phyloP scores from a whole-genome alignment of 2,797 vertebrate species.

The Nannoperca australis region DNA sequence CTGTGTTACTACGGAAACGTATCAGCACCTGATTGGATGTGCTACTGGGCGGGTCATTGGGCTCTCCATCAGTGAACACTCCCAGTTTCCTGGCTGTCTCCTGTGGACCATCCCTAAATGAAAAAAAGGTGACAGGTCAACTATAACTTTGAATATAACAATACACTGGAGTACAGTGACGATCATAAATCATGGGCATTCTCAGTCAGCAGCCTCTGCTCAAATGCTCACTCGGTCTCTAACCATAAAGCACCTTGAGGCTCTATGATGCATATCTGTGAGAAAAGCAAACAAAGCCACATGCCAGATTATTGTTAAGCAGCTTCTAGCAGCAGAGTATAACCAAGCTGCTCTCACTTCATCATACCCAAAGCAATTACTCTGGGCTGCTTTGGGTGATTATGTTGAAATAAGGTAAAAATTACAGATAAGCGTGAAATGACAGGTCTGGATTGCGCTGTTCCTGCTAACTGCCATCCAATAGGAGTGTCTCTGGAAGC shows the following conservation, averaged over 20 bases:
- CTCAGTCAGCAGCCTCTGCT: slow-evolving; percentile 21
- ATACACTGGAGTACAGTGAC: not conserved
- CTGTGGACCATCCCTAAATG: slow-evolving; percentile 93
- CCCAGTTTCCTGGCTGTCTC: slow-evolving; percentile 93
- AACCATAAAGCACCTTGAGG: slow-evolving; percentile 26
- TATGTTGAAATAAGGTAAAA: slow-evolving; percentile 72
- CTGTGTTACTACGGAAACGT: slow-evolving; percentile 92
- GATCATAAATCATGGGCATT: slow-evolving; percentile 4
- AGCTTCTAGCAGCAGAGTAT: slow-evolving; percentile 37
- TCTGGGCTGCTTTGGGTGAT: slow-evolving; percentile 49
- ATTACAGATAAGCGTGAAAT: slow-evolving; percentile 63
- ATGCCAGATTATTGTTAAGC: slow-evolving; percentile 53
- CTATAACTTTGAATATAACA: slow-evolving; percentile 20
- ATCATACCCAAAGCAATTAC: slow-evolving; percentile 59
- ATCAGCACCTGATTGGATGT: slow-evolving; percentile 96
- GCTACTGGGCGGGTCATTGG: slow-evolving; percentile 91
- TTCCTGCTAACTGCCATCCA: slow-evolving; percentile 66
- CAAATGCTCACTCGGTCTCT: slow-evolving; percentile 2
- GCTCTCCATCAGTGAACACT: slow-evolving; percentile 91
- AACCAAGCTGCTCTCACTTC: slow-evolving; percentile 56
- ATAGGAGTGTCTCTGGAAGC: slow-evolving; percentile 72
- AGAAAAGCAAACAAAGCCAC: slow-evolving; percentile 38
- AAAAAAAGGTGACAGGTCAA: slow-evolving; percentile 37
- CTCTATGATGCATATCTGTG: slow-evolving; percentile 30
- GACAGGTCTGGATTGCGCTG: slow-evolving; percentile 66